phyloP scores from a whole-genome alignment of 2,797 vertebrate genomes.

The Diceros bicornis region DNA sequence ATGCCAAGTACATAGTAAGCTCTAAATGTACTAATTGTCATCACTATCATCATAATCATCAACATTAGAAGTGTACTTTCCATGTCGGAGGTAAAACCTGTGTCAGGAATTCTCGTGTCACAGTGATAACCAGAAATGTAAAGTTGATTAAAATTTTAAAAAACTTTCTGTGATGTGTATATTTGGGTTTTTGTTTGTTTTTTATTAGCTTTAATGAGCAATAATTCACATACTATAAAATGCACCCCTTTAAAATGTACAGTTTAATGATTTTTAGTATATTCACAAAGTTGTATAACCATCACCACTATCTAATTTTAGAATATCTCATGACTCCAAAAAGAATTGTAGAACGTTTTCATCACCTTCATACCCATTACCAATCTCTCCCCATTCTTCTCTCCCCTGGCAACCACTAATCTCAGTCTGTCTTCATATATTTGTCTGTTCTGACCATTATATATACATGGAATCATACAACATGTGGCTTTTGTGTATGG shows the following conservation, averaged over 20 bases:
- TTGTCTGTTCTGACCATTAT: neutral
- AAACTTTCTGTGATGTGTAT: neutral
- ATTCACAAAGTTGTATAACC: neutral
- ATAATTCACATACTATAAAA: neutral
- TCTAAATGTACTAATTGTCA: neutral
- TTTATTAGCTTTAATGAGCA: neutral
- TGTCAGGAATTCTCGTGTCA: neutral
- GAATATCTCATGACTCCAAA: neutral
- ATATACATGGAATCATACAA: neutral
- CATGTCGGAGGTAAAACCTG: neutral
- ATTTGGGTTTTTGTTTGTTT: conserved; percentile 18
- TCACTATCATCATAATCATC: neutral
- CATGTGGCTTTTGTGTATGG: neutral
- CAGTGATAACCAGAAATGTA: neutral
- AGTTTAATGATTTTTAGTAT: neutral
- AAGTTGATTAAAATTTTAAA: neutral
- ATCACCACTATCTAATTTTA: neutral
- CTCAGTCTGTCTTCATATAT: neutral
- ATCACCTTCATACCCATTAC: neutral
- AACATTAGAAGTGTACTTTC: neutral
- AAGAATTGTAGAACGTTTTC: neutral
- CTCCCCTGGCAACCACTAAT: neutral
- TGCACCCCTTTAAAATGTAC: neutral
- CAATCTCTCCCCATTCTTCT: neutral
- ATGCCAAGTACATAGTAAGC: neutral